Conservation (phyloP, 2,113 vertebrate species). For the Holacanthus passer region DNA sequence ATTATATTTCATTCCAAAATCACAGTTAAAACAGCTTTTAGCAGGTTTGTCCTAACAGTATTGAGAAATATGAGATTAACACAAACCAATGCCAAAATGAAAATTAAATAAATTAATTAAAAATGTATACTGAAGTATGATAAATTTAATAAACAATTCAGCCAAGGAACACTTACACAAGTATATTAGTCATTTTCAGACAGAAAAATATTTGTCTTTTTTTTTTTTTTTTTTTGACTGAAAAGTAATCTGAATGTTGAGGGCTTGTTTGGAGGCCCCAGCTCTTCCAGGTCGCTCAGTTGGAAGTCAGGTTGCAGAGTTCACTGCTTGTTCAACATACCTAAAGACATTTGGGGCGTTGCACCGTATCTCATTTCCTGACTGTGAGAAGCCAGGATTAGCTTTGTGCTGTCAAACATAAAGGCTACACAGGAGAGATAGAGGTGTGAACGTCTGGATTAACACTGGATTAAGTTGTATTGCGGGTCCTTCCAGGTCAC, state of each 20-base stretch:
- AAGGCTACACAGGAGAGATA: slow-evolving; percentile 46
- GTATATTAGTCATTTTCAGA: background rate
- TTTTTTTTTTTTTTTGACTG: no score
- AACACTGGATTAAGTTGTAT: slow-evolving; percentile 70
- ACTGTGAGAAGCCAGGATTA: slow-evolving; percentile 58
- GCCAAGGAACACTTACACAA: background rate
- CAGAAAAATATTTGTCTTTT: no score
- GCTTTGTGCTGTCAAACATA: slow-evolving; percentile 57
- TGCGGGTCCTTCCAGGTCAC: slow-evolving; percentile 51
- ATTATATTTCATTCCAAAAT: slow-evolving; percentile 1
- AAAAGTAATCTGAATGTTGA: background rate
- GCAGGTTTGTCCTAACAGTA: background rate
- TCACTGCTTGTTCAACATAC: slow-evolving; percentile 45
- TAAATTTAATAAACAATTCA: no score
- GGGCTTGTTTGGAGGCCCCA: background rate
- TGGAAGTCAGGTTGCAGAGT: slow-evolving; percentile 29
- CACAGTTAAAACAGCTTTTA: background rate
- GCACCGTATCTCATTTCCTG: slow-evolving; percentile 51
- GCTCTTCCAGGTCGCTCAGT: background rate
- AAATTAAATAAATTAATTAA: background rate
- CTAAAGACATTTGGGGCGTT: slow-evolving; percentile 40
- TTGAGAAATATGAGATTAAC: background rate
- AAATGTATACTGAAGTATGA: no score
- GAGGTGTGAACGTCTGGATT: slow-evolving; percentile 58
- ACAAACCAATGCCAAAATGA: background rate